Conservation (phyloP, 2,888 invertebrate species). For the Margaritifera margaritifera region DNA sequence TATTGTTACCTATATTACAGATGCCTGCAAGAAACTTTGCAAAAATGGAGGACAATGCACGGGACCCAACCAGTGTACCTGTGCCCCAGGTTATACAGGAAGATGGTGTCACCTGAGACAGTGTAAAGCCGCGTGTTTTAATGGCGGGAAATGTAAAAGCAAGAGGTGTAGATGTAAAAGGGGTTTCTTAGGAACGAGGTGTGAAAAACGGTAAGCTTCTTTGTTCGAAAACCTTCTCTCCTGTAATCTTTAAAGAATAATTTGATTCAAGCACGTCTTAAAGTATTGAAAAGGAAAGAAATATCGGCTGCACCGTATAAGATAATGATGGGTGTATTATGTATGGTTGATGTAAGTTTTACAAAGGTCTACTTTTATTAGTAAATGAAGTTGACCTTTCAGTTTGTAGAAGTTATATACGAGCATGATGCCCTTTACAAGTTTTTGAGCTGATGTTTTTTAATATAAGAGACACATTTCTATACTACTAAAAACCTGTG, state of each 20-base stretch:
- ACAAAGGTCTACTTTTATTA: not conserved
- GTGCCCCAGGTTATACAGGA: slow-evolving; percentile 59
- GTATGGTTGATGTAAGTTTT: not conserved
- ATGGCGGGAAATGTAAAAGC: slow-evolving; percentile 91
- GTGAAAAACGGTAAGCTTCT: slow-evolving; percentile 78
- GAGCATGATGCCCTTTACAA: no score
- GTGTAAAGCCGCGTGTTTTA: slow-evolving; percentile 82
- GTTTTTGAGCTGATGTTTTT: no score
- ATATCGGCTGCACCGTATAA: no score
- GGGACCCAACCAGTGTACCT: slow-evolving; percentile 59
- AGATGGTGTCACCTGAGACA: slow-evolving; percentile 51
- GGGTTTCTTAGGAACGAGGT: slow-evolving; percentile 90
- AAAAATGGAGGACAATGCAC: slow-evolving; percentile 66
- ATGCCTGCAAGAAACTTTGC: slow-evolving; percentile 79
- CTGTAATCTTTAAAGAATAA: no score
- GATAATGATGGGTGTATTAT: no score
- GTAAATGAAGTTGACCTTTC: not conserved
- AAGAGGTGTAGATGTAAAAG: slow-evolving; percentile 90
- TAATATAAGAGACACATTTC: no score
- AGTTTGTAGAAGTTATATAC: no score
- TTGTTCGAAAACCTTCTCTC: no score
- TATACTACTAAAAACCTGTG: not conserved
- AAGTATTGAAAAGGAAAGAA: no score
- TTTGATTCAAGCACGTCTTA: no score
- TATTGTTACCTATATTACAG: slow-evolving; percentile 73